Conservation (phyloP, 2,113 vertebrate species). For the Eclectus roratus region DNA sequence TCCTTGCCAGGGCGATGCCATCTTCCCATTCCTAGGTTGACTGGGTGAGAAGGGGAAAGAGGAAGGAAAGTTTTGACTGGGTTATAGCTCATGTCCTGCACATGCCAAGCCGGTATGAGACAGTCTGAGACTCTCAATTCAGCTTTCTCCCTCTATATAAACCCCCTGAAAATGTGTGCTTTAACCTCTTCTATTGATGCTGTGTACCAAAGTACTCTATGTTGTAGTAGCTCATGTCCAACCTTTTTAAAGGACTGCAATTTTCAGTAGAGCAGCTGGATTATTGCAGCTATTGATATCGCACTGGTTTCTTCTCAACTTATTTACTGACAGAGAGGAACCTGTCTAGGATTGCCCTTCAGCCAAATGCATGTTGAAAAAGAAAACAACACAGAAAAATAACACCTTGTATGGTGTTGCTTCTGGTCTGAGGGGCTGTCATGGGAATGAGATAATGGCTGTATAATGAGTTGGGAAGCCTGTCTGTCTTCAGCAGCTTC, state of each 20-base stretch:
- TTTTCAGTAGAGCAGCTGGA: background rate
- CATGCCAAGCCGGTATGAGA: background rate
- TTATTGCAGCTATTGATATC: background rate
- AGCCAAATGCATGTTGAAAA: background rate
- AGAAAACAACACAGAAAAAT: background rate
- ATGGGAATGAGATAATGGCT: background rate
- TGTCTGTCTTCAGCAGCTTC: background rate
- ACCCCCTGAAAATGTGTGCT: background rate
- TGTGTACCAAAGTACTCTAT: rapidly evolving
- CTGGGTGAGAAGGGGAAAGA: background rate
- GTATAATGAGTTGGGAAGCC: background rate
- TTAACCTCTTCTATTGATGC: background rate
- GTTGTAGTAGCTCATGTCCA: background rate
- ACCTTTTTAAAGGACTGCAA: background rate
- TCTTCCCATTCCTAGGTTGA: constrained; percentile 1
- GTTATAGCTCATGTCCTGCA: background rate
- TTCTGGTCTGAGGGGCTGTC: background rate
- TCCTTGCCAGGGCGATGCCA: constrained; percentile 7
- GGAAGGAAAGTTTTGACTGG: background rate
- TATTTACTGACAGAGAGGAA: background rate
- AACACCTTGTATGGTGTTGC: background rate
- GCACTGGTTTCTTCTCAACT: background rate
- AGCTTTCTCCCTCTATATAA: background rate
- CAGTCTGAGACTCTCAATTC: background rate
- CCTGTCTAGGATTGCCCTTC: background rate